Evolutionary conservation across 2,113 vertebrate genomes (phyloP).

Genomic region (Hippocampus comes): DNA sequence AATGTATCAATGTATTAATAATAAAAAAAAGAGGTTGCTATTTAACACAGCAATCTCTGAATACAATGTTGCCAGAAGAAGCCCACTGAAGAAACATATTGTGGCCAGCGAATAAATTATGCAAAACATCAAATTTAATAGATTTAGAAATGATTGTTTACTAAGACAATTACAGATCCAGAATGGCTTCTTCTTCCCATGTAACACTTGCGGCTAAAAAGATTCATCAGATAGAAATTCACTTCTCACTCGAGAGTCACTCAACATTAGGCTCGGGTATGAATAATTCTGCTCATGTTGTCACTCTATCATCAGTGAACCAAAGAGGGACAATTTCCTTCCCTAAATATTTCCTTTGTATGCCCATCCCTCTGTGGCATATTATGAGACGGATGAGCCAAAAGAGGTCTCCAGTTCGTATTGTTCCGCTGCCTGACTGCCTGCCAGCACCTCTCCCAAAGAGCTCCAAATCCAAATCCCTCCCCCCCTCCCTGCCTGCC

Average conservation of each 20-base stretch:
- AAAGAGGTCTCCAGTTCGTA: conserved; percentile 58
- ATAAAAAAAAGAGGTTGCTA: background rate
- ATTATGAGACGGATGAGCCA: conserved; percentile 59
- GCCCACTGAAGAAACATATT: background rate
- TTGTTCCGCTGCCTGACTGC: conserved; percentile 53
- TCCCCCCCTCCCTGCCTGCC: conserved; percentile 47
- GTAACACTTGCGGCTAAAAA: background rate
- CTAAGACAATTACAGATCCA: background rate
- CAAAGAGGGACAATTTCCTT: conserved; percentile 26
- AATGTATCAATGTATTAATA: background rate
- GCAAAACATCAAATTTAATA: background rate
- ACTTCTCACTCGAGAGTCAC: background rate
- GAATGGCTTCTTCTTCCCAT: background rate
- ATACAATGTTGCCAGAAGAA: background rate
- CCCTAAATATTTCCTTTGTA: conserved; percentile 48
- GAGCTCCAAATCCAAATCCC: conserved; percentile 60
- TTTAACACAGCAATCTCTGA: background rate
- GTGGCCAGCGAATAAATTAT: background rate
- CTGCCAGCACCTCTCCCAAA: conserved; percentile 50
- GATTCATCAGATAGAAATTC: background rate
- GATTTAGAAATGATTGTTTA: too few species aligned
- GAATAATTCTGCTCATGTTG: background rate
- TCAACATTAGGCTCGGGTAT: background rate
- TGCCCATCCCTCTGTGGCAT: conserved; percentile 33
- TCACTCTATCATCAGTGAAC: conserved; percentile 32